Evolutionary conservation across 64 coral and sea anemone species (phyloP).

Genomic region (Stylophora pistillata): DNA sequence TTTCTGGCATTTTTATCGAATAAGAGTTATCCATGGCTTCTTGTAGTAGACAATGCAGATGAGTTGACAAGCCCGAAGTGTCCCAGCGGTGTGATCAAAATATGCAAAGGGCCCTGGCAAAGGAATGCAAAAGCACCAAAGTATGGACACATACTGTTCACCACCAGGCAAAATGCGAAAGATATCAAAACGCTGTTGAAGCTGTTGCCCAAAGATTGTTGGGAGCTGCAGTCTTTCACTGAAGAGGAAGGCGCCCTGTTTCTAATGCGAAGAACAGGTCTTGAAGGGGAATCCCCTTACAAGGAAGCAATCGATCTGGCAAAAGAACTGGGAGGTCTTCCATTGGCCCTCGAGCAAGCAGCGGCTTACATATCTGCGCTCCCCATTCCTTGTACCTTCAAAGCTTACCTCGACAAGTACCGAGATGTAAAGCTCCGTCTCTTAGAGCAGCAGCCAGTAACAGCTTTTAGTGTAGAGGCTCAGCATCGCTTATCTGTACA

Average conservation of each 20-base stretch:
- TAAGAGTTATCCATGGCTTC: conserved; percentile 10
- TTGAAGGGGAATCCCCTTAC: background rate
- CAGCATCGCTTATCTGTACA: conserved; percentile 51
- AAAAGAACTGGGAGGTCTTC: conserved; percentile 33
- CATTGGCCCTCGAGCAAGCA: conserved; percentile 52
- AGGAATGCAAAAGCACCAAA: background rate
- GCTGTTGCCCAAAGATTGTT: background rate
- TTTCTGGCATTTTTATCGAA: background rate
- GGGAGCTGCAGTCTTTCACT: conserved; percentile 24
- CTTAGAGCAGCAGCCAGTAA: background rate
- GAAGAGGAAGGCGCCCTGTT: conserved; percentile 41
- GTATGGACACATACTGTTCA: conserved; percentile 44
- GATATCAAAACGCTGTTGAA: background rate
- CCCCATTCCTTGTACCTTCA: conserved; percentile 42
- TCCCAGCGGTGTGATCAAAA: conserved; percentile 6
- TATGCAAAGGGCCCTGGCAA: conserved; percentile 35
- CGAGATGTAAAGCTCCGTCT: background rate
- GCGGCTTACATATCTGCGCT: conserved; percentile 44
- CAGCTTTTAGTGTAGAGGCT: conserved; percentile 35
- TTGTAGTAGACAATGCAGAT: conserved; percentile 53
- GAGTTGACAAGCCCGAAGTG: conserved; percentile 2
- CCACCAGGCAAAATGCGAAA: conserved; percentile 25
- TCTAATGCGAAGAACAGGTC: background rate
- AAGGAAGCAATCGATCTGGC: conserved; percentile 7
- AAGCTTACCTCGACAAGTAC: conserved; percentile 22